Percentiles rank a stretch among this genome's conserved stretches.
Conservation (phyloP, 2,113 vertebrate species). For the Vireo altiloquus region DNA sequence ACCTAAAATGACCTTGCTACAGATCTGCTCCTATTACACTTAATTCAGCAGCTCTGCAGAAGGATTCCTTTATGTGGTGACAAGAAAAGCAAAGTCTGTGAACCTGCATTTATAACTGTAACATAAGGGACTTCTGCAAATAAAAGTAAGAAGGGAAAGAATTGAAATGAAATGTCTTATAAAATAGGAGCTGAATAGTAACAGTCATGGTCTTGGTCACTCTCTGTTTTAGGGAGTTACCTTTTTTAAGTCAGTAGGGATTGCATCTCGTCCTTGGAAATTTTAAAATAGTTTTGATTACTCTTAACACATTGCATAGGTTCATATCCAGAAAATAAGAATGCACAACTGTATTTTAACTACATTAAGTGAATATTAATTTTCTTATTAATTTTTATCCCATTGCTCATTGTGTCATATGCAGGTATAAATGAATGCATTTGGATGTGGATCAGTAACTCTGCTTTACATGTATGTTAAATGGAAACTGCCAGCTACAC, state of each 20-base stretch:
- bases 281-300: background rate
- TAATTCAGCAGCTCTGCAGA: conserved; percentile 25
- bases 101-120: background rate
- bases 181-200: background rate
- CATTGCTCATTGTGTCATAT: background rate
- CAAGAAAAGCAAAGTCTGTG: conserved; percentile 35
- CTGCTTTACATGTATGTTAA: background rate
- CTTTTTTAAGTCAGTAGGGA: background rate
- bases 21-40: background rate
- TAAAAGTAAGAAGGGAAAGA: background rate
- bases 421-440: background rate
- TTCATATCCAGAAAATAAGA: background rate
- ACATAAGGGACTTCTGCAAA: background rate
- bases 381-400: background rate
- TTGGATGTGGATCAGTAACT: background rate
- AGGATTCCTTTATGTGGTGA: conserved; percentile 20
- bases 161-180: background rate
- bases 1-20: conserved; percentile 27
- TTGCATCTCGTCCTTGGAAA: background rate
- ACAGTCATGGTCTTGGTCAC: background rate
- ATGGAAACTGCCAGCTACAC: background rate
- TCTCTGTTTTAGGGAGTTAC: background rate
- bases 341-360: background rate
- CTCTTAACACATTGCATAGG: background rate
- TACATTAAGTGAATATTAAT: background rate